phyloP scores from a whole-genome alignment of 2,113 vertebrate species.

The Colius striatus region DNA sequence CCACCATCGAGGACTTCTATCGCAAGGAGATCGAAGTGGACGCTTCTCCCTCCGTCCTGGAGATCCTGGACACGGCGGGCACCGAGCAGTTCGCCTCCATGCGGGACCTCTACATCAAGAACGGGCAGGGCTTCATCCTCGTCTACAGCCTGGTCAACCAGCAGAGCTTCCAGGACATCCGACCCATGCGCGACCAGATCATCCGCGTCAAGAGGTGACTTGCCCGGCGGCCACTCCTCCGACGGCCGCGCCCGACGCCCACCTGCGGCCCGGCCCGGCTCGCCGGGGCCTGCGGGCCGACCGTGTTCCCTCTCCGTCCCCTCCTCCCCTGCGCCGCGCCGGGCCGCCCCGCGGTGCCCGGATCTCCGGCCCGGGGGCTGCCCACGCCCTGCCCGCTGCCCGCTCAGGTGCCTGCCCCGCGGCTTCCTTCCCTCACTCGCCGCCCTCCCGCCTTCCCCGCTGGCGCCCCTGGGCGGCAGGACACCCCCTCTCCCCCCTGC shows the following conservation, averaged over 20 bases:
- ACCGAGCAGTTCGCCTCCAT: slow-evolving; percentile 99
- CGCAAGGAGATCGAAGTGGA: slow-evolving; percentile 98
- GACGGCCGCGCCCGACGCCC: slow-evolving; percentile 1
- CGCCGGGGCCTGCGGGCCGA: neutral
- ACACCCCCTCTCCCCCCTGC: neutral
- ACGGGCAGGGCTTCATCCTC: slow-evolving; percentile 96
- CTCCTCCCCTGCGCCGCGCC: neutral
- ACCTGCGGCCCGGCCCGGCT: neutral
- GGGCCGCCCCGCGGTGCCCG: neutral
- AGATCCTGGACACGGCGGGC: slow-evolving; percentile 96
- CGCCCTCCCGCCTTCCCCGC: neutral
- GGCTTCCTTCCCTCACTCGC: neutral
- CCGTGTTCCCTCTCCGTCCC: neutral
- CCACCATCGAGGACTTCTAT: slow-evolving; percentile 98
- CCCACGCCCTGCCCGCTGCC: neutral
- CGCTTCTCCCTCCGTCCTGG: slow-evolving; percentile 93
- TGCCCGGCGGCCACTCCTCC: neutral
- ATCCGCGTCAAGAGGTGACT: slow-evolving; percentile 94
- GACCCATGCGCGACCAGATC: slow-evolving; percentile 96
- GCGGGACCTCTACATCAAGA: slow-evolving; percentile 97
- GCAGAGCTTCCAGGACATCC: slow-evolving; percentile 98
- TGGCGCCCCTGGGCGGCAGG: neutral
- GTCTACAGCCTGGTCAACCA: slow-evolving; percentile 98
- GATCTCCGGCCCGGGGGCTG: slow-evolving; percentile 2
- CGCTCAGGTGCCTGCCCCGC: neutral